Base-by-base conservation (phyloP, 2,888 invertebrate species). In the Netelia fuscicornis region DNA sequence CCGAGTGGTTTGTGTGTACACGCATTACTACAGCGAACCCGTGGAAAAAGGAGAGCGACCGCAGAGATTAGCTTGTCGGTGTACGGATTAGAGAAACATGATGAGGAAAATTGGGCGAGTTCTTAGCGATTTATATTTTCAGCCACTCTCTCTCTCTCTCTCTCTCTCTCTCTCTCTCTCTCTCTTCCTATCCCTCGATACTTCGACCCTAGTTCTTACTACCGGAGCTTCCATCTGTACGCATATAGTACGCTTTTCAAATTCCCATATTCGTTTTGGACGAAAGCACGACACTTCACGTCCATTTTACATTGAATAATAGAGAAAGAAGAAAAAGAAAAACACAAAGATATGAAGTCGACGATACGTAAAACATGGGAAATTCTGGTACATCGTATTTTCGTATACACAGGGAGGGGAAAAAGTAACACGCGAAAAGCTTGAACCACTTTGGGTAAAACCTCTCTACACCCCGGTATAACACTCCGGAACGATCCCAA, bases 21-120 rank as follows among this genome's bases (percentile, higher is more conserved):
- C 37, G 30, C 56, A 48, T 23, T 11, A 52, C 37, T 17, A 13
- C 17, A 79, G 67, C 68, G 37, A 6, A 62, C 48, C 71, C 83
- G 52, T 25, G 68, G 81, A 81, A 72, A 80, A 84, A 72, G 42
- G 77, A 81, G 64, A 70, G 56, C 62, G 77, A 81, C 68, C 75
- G 56, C 62, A 64, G 74, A 83, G 84, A 86, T 79, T 84, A 86
- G 86, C 84, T 85, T 81, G 86, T 78, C 83, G 81, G 83, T 83
- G 81, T 83, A 78, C 78, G 81, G 81, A 83, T 83, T 86, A 83
- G 78, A 81, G 81, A 78, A 81, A 83, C 83, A 81, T 77, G 79
- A 82, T 80, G 79, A 80, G 79, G 79, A 80, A 67, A 82, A 85
- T 82, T 62, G 79, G 60, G 71, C 67, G 75, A 85, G 82, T 67